phyloP scores from a whole-genome alignment of 2,888 invertebrate genomes.

The Poecilobothrus nobilitatus region DNA sequence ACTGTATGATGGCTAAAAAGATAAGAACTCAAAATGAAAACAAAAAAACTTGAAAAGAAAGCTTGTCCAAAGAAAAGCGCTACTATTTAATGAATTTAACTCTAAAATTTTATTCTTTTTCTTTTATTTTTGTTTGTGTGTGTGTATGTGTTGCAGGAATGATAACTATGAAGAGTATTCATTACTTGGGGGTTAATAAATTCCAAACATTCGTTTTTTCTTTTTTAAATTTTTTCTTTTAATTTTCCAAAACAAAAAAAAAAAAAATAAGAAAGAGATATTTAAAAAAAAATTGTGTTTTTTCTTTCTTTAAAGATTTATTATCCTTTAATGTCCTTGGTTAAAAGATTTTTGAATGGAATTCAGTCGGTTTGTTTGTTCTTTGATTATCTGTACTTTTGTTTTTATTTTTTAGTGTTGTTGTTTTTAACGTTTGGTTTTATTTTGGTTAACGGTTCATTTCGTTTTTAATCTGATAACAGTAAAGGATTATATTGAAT shows the following conservation, averaged over 20 bases:
- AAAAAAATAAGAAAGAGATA: not conserved
- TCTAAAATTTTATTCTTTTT: no score
- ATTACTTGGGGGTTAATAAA: not conserved
- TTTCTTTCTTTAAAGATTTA: not conserved
- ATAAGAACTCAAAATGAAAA: no score
- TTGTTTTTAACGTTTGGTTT: not conserved
- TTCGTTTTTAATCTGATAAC: not conserved
- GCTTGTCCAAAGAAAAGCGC: no score
- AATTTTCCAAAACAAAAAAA: not conserved
- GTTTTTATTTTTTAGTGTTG: not conserved
- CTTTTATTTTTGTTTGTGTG: no score
- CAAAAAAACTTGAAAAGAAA: no score
- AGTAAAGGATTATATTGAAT: not conserved
- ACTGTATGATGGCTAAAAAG: no score
- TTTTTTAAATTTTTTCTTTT: not conserved
- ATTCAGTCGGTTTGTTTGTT: not conserved
- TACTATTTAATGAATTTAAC: no score
- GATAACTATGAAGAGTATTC: no score
- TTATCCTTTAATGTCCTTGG: conserved; percentile 3
- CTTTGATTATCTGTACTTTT: not conserved
- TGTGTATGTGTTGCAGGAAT: no score
- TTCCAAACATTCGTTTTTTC: not conserved
- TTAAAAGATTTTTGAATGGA: not conserved
- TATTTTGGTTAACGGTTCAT: not conserved
- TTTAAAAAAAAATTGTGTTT: not conserved